Percentiles rank a stretch among this genome's conserved stretches.
Evolutionary conservation across 2,113 vertebrate genomes (phyloP).

Genomic region (Petaurus breviceps): DNA sequence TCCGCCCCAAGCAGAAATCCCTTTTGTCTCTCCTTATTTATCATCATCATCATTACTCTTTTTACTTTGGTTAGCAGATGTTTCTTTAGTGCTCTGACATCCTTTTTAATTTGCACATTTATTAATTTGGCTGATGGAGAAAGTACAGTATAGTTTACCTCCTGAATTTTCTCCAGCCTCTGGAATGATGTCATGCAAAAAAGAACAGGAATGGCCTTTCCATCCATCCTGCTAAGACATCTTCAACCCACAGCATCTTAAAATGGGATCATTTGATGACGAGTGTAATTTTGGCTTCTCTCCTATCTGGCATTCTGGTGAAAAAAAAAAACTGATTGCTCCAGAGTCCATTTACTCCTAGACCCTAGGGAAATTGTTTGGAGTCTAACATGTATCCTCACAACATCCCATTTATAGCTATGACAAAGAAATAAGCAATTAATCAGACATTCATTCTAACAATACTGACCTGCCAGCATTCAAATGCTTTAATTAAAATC

Average conservation of each 20-base stretch:
- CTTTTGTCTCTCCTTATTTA: conserved; percentile 82
- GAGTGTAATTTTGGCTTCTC: conserved; percentile 60
- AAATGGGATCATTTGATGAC: conserved; percentile 53
- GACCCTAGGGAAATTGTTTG: conserved; percentile 75
- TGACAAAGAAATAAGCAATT: conserved; percentile 85
- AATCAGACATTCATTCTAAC: conserved; percentile 84
- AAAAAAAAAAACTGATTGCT: conserved; percentile 61
- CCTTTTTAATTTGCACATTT: conserved; percentile 85
- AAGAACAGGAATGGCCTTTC: conserved; percentile 51
- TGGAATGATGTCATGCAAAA: neutral
- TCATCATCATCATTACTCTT: conserved; percentile 81
- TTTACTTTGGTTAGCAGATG: conserved; percentile 85
- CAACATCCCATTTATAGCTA: conserved; percentile 77
- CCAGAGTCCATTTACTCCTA: conserved; percentile 51
- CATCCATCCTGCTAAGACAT: neutral
- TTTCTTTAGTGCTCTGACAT: conserved; percentile 84
- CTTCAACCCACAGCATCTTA: conserved; percentile 64
- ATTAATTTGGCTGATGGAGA: conserved; percentile 81
- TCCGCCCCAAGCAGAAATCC: conserved; percentile 77
- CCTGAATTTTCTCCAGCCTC: conserved; percentile 32
- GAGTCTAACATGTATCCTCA: conserved; percentile 68
- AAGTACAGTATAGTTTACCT: conserved; percentile 67
- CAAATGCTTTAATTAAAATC: conserved; percentile 86
- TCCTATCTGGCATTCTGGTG: conserved; percentile 31
- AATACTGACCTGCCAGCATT: conserved; percentile 84